Evolutionary conservation across 2,888 invertebrate species (phyloP), one percentile per base, ranked within the genome.

Genomic region (Orthosia cruda): DNA sequence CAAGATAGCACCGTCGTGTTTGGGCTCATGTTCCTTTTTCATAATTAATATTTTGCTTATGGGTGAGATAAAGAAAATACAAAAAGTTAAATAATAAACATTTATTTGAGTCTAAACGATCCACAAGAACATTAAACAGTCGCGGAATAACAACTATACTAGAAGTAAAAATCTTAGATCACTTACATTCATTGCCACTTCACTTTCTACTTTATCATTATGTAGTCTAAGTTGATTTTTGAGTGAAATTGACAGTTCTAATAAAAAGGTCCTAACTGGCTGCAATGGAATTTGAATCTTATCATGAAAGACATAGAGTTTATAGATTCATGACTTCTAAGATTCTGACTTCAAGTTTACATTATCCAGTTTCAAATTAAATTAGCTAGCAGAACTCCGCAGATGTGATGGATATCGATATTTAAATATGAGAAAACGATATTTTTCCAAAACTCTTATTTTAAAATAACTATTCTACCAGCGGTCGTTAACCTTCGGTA

Each of bases 101-200:
- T 83, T 80, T 81, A 79, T 83, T 83, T 63, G 54, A 61, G 40
- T 83, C 20, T 70, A 78, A 32, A 81, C 16, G n/a, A 32, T 55
- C 52, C 58, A 81, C 73, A 26, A 57, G 26, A 50, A 76, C 54
- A 75, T 71, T 67, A 15, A 77, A 72, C 73, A 72, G 58, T 81
- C 65, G 61, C 20, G 52, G 62, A 26, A 15, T 62, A 69, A 67
- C 47, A 52, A 40, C 23, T 77, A 50, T 40, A 49, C 47, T 18
- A 40, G 26, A 64, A 67, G 20, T 71, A 45, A 54, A 49, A 82
- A 49, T 47, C 47, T n/a, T 15, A 52, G 16, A 49, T 13, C 45
- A 49, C 4, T 23, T 0, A 54, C 26, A 20, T 26, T 54, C n/a
- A 40, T 71, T 23, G 32, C 9, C 23, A 73, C 1, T 26, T 16